Percentiles rank a stretch among this genome's conserved stretches.
Evolutionary conservation across 2,888 invertebrate species (phyloP).

Genomic region (Candidula unifasciata): DNA sequence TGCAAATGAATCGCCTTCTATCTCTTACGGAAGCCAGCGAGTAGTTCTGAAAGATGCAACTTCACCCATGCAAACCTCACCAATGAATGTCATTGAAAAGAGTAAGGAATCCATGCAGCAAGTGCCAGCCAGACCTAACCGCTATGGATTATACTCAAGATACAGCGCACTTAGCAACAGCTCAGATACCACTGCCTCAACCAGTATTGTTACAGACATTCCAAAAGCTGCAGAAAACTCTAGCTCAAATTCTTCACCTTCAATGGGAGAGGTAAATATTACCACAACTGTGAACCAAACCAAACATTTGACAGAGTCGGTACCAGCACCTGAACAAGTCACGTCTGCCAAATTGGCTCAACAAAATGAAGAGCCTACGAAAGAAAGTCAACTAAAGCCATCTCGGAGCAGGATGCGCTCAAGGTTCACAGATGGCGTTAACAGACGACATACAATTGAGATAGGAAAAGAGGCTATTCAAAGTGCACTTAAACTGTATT

Average conservation of each 20-base stretch:
- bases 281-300: not conserved
- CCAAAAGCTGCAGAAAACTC: not conserved
- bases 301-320: not conserved
- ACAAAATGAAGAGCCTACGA: not conserved
- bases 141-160: not conserved
- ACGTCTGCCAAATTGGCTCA: not conserved
- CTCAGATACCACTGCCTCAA: not conserved
- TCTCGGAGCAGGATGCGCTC: not conserved
- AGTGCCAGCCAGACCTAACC: not conserved
- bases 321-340: no score
- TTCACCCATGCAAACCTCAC: no score
- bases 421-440: constrained; percentile 23
- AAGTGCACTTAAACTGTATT: not conserved
- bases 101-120: not conserved
- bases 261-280: not conserved
- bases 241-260: not conserved
- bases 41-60: not conserved
- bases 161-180: no score
- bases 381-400: not conserved
- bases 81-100: no score
- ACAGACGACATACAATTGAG: constrained; percentile 33
- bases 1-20: not conserved
- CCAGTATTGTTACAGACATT: not conserved
- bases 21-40: not conserved
- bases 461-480: not conserved